Conservation (phyloP, 2,797 vertebrate species). For the Bradypus variegatus region DNA sequence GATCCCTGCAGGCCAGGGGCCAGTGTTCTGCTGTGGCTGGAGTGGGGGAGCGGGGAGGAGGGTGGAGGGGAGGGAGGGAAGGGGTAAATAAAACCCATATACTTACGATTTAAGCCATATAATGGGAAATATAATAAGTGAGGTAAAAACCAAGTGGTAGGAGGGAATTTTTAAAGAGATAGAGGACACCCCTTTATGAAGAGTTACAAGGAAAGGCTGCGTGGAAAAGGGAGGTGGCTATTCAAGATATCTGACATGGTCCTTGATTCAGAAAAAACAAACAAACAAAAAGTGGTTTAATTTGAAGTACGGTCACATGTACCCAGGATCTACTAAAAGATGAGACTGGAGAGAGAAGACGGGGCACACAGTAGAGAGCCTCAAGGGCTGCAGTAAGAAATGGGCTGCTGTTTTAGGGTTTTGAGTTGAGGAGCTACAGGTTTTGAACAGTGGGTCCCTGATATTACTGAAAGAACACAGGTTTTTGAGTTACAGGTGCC, state of each 20-base stretch:
- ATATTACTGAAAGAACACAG: neutral
- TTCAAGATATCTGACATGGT: too few relatives aligned
- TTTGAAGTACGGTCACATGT: neutral
- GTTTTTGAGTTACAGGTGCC: too few relatives aligned
- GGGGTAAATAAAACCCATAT: neutral
- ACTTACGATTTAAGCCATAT: neutral
- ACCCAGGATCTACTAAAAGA: neutral
- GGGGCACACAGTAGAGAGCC: neutral
- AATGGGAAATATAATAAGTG: neutral
- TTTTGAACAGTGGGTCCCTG: neutral
- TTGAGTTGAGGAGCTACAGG: neutral
- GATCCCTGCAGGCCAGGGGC: neutral
- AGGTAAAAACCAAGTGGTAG: neutral
- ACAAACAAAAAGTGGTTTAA: neutral
- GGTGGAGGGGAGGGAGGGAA: neutral
- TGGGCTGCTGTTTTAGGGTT: neutral
- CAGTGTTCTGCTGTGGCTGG: neutral
- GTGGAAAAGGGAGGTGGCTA: neutral
- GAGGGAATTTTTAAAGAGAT: neutral
- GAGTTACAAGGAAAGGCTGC: neutral
- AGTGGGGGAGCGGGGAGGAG: neutral
- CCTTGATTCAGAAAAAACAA: neutral
- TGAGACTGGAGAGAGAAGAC: accelerated
- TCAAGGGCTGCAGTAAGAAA: neutral
- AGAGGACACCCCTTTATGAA: too few relatives aligned